Evolutionary conservation across 2,113 vertebrate species (phyloP), one percentile per base, ranked within the genome.

Genomic region (Montifringilla adamsi): DNA sequence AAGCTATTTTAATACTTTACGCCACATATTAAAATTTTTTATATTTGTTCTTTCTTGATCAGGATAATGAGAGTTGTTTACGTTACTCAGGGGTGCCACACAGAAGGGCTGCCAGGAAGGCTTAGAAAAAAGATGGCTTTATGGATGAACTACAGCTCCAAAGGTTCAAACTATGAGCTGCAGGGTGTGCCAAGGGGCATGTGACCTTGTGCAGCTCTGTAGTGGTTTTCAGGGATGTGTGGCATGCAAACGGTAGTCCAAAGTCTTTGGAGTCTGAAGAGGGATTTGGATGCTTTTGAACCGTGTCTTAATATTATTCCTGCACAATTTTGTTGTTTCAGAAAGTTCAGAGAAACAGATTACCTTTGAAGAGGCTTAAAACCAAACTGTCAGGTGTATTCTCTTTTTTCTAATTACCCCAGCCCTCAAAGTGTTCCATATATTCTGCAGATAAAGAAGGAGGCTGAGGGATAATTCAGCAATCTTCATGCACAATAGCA

Each of bases 321-420:
- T 78, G 64, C 66, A 63, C 43, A 49, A 37, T 37, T 75, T 27
- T 89, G 73, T 87, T 76, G 94, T 84, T 90, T 92, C 83, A 75
- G 69, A 53, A 56, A 90, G 60, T 68, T 94, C 93, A 95, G 89
- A 94, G 89, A 44, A 93, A 73, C 24, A 56, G 39, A 67, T 89
- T 77, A 67, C 13, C 73, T 93, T 95, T 93, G 91, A 94, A 89
- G 91, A 84, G 64, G 37, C 82, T 87, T 89, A 75, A 88, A 95
- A 81, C 56, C 21, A 33, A 91, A 68, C 14, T 41, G 30, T 84
- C 84, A 76, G 78, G 52, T 93, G 50, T 74, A 68, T 44, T 86
- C 59, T 81, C 70, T 70, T 53, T 70, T 75, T 63, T 69, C 43
- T 70, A 1, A 47, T 37, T 59, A 50, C 4, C 44, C 56, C 30